A percentile compares a stretch with the other conserved stretches of the same genome.
These are phyloP conservation scores for Danio tinwini DNA, from an alignment of 2,797 vertebrate genomes.

Conservation along the genomic window DNA sequence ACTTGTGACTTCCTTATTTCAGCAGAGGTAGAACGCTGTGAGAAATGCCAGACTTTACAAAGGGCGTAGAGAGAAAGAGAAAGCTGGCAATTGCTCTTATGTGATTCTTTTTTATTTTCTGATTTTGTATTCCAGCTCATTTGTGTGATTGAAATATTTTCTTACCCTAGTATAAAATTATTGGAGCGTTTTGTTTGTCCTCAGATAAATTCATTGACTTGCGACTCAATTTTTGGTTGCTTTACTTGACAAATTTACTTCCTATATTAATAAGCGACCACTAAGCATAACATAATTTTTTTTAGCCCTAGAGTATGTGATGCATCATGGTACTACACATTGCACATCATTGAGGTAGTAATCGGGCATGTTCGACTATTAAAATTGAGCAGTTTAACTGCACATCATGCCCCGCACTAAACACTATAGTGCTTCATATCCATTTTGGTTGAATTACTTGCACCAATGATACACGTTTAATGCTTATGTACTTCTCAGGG, in stretches of 20 bases:
- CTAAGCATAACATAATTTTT: neutral
- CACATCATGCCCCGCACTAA: conserved; percentile 6
- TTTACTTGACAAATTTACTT: neutral
- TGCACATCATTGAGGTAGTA: neutral
- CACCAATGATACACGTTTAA: conserved; percentile 8
- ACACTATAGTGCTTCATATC: neutral
- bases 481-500: conserved; percentile 53
- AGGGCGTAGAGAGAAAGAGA: conserved; percentile 28
- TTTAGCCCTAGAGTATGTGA: conserved; percentile 10
- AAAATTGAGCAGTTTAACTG: conserved; percentile 1
- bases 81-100: neutral
- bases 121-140: neutral
- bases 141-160: neutral
- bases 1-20: conserved; percentile 79
- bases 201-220: neutral
- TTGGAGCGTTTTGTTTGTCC: neutral
- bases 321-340: neutral
- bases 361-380: conserved; percentile 9
- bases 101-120: neutral
- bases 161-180: neutral
- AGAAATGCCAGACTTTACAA: conserved; percentile 63
- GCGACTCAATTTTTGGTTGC: conserved; percentile 4
- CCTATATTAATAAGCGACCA: neutral
- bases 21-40: conserved; percentile 68
- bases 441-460: conserved; percentile 7